Base-by-base conservation (phyloP, 1,140 invertebrate genomes). In the Cotesia vestalis region DNA sequence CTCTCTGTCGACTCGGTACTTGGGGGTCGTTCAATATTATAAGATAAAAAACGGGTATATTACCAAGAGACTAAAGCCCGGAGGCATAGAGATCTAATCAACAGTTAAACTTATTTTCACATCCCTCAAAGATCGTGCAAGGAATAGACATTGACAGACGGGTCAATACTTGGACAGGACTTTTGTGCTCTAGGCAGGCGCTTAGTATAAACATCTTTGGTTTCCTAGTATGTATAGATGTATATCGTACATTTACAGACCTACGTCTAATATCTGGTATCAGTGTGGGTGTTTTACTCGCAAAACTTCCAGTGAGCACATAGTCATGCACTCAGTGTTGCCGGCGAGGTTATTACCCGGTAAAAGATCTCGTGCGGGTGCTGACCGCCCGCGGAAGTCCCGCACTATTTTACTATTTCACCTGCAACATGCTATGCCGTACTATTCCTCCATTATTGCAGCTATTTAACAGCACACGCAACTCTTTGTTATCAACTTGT, bases 261-360 rank as follows among this genome's bases (percentile, higher is more conserved):
- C 6, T 46, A 46, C 9, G 27, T 27, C 27, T 27, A 27, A 27
- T 27, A 27, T 27, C 27, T 27, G 1, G 1, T 27, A 27, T 27
- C 27, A 27, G 34, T 55, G 14, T 35, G 20, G 53, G 17, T 12
- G 9, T 55, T 55, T 55, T 52, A 55, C 53, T 55, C 53, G 46
- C 1, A 55, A 55, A 17, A 12, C 17, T 55, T 27, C 1, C 40
- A 9, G 40, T 8, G 6, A 46, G 40, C 11, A 46, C 40, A 2
- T 17, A 59, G 17, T 17, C 57, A 66, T 17, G 63, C 38, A 14
- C 46, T 14, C 27, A 17, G 2, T 17, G 8, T 17, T 46, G 14
- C 63, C 11, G 17, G 38, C 9, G 51, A 46, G 69, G 69, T 70
- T 70, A 70, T 70, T 70, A 70, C 69, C 69, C 69, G 69, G 34